Evolutionary conservation across 1,140 invertebrate genomes (phyloP).

Genomic region (Gryon sp.): DNA sequence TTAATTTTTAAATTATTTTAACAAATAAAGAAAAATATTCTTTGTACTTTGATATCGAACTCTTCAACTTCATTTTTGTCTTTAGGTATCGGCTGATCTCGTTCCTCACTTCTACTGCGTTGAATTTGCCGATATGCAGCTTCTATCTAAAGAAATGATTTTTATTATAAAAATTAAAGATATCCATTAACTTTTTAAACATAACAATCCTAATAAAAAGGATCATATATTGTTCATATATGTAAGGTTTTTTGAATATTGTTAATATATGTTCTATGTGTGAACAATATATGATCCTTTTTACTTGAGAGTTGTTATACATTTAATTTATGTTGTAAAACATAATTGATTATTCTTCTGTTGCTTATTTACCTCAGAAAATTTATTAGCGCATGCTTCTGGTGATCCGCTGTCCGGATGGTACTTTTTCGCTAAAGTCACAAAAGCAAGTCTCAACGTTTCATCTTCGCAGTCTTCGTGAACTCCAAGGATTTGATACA

Average conservation of each 20-base stretch:
- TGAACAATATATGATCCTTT: too few species aligned
- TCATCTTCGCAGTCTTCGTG: conserved; percentile 85
- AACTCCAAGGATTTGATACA: conserved; percentile 84
- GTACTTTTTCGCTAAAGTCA: conserved; percentile 87
- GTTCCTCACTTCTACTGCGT: conserved; percentile 72
- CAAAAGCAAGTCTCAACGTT: conserved; percentile 85
- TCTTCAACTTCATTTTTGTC: conserved; percentile 76
- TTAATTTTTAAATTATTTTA: conserved; percentile 30
- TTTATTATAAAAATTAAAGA: conserved; percentile 6
- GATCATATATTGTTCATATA: neutral
- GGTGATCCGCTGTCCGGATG: conserved; percentile 89
- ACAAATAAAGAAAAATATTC: too few species aligned
- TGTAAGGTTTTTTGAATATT: too few species aligned
- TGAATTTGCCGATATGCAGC: conserved; percentile 80
- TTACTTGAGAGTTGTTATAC: too few species aligned
- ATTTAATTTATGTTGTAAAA: too few species aligned
- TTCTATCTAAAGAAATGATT: conserved; percentile 77
- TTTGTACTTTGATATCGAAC: conserved; percentile 81
- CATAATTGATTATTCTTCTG: neutral
- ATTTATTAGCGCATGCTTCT: conserved; percentile 85
- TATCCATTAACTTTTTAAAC: too few species aligned
- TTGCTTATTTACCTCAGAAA: conserved; percentile 82
- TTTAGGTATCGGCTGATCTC: conserved; percentile 78
- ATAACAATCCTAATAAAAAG: too few species aligned
- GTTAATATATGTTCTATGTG: too few species aligned